Evolutionary conservation across 2,797 vertebrate genomes (phyloP), one percentile per base, ranked within the genome.

Genomic region (Allenopithecus nigroviridis): DNA sequence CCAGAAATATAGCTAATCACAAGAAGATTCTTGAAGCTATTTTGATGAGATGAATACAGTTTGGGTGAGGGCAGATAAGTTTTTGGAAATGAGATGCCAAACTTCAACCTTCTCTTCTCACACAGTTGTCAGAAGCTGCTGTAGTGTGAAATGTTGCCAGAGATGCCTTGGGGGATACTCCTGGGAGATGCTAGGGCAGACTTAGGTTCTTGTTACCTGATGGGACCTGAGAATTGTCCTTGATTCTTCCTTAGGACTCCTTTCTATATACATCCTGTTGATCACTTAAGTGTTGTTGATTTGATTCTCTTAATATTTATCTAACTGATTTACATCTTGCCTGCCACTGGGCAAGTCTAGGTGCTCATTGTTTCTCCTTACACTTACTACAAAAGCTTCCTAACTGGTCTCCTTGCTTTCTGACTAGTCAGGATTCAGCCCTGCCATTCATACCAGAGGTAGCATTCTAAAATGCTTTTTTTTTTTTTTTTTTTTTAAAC

Each of bases 61-160:
- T 84, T 43, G 43, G 21, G 33, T 88, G 72, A 95, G 30, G 41
- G 21, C 26, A 80, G 80, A 55, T 53, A 72, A 30, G 26, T 48
- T 83, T 96, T 85, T 94, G 39, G 53, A 92, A n/a, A 43, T 91
- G n/a, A 89, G 46, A 21, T 88, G 50, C 53, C 84, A 91, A 28
- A 13, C 28, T 76, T 84, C 46, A 68, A 2, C 43, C 21, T 87
- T 91, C 57, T 39, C 19, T 26, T 74, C 43, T 83, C 22, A 53
- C 19, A 19, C 30, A 61, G 12, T 84, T 80, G 28, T 89, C 41
- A 87, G 91, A 95, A 78, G 70, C 41, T 91, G 57, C 39, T 61
- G 21, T 78, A 41, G 46, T 91, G 9, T 84, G 74, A 72, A 83
- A 59, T 86, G 33, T 10, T 92, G 91, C 8, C 46, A 88, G 74